Evolutionary conservation across 2,113 vertebrate species (phyloP).

Genomic region (Chionodraco myersi): DNA sequence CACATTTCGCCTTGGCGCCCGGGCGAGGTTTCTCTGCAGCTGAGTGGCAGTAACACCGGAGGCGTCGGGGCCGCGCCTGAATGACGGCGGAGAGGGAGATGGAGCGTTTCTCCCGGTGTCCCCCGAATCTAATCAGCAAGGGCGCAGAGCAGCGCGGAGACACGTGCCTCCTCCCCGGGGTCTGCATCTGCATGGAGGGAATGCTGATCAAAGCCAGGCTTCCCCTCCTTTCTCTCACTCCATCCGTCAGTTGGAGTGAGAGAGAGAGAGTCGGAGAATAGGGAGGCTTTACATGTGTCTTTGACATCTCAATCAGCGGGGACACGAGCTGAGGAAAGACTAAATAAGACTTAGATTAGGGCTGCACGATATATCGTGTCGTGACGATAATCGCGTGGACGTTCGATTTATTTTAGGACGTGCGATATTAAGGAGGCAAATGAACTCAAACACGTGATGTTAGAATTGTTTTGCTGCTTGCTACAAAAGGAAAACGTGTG

Average conservation of each 20-base stretch:
- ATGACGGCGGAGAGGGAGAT: constrained; percentile 33
- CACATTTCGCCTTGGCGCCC: constrained; percentile 54
- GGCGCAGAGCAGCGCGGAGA: constrained; percentile 42
- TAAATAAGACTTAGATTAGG: not conserved
- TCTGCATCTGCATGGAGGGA: constrained; percentile 62
- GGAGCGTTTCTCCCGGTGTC: constrained; percentile 42
- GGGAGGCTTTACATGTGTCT: too few species aligned
- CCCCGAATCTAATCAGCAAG: constrained; percentile 61
- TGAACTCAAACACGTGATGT: too few species aligned
- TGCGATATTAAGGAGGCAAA: too few species aligned
- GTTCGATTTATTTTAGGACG: too few species aligned
- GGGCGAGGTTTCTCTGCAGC: constrained; percentile 48
- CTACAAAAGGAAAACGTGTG: too few species aligned
- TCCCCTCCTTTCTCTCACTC: not conserved
- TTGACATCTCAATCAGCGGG: not conserved
- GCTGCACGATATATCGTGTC: too few species aligned
- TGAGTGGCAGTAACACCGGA: constrained; percentile 65
- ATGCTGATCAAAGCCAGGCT: constrained; percentile 56
- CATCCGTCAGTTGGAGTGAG: constrained; percentile 20
- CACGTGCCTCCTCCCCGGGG: constrained; percentile 13
- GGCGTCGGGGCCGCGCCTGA: constrained; percentile 31
- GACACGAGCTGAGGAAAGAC: constrained; percentile 4
- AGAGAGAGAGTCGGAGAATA: not conserved
- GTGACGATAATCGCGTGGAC: too few species aligned
- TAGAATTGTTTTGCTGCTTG: too few species aligned